Base-by-base conservation (phyloP, 2,888 invertebrate genomes). In the Halocaridina rubra region DNA sequence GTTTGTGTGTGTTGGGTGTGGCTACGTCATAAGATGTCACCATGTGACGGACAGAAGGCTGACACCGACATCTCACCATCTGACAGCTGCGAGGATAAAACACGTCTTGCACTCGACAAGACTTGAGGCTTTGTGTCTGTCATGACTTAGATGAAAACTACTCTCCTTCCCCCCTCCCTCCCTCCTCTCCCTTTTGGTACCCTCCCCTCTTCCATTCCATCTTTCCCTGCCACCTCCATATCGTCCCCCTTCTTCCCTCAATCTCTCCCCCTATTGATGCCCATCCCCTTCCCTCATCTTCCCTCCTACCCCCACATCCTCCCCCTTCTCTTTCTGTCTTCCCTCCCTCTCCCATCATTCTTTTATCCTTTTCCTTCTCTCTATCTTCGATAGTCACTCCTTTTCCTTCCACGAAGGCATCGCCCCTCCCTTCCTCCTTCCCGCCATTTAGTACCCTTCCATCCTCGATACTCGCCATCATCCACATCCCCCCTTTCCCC, bases 81-180 rank as follows among this genome's bases (percentile, higher is more conserved):
- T 82, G 82, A 82, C 82, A 82, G 77, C 77, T 76, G 59, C 82
- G 77, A 76, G 82, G 82, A 82, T 82, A 82, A 82, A 82, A 82
- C 82, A 82, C 77, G 71, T 69, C 82, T 82, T 76, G 76, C 77
- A 75, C 29, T 76, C 53, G 82, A 77, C 77, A 59, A 33, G 59
- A 77, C 77, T 46, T 82, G 76, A 69, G 82, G 77, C n/a, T n/a
- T 77, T 71, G 82, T 71, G 77, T 53, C 71, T 77, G 77, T 82
- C 82, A 82, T n/a, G 76, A 75, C 59, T 46, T 81, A 59, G 29
- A 61, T 57, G 46, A 46, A 13, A 16, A 10, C 46, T 16, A 10
- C 46, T 13, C 13, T 16, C 46, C 13, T 46, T 16, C 10, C 13
- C 13, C 46, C 46, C 16, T 46, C 16, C 16, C 46, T 46, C 16